Conservation (phyloP, 2,888 invertebrate genomes). For the Drosophila neonasuta region DNA sequence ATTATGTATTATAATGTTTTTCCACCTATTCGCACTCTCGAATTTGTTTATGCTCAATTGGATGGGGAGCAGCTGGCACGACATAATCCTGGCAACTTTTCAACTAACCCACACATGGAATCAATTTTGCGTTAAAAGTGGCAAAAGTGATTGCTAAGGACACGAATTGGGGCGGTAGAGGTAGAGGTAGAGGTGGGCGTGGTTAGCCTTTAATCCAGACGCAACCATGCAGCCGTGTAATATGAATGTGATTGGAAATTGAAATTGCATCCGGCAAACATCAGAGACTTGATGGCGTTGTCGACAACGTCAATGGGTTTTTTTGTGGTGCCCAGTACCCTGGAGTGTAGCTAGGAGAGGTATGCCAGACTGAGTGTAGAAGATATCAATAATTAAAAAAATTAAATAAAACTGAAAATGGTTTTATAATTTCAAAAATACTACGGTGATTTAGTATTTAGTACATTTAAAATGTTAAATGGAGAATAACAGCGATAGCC, state of each 20-base stretch:
- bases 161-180: conserved; percentile 1
- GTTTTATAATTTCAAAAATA: too few species aligned
- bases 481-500: too few species aligned
- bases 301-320: conserved; percentile 6
- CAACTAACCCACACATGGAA: conserved; percentile 41
- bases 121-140: conserved; percentile 55
- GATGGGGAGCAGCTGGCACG: conserved; percentile 6
- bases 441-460: too few species aligned
- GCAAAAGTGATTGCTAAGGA: conserved; percentile 8
- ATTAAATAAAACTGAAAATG: too few species aligned
- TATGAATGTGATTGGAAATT: conserved; percentile 76
- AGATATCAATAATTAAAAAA: too few species aligned
- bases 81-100: conserved; percentile 37
- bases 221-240: conserved; percentile 66
- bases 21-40: background rate
- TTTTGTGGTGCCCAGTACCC: background rate
- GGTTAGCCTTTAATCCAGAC: conserved; percentile 48
- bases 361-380: background rate
- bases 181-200: conserved; percentile 6
- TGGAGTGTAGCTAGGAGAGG: background rate
- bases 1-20: background rate
- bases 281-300: conserved; percentile 34
- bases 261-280: conserved; percentile 73
- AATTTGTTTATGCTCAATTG: conserved; percentile 8
- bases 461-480: too few species aligned